Evolutionary conservation across 2,888 invertebrate species (phyloP).

Genomic region (Metellina segmentata): DNA sequence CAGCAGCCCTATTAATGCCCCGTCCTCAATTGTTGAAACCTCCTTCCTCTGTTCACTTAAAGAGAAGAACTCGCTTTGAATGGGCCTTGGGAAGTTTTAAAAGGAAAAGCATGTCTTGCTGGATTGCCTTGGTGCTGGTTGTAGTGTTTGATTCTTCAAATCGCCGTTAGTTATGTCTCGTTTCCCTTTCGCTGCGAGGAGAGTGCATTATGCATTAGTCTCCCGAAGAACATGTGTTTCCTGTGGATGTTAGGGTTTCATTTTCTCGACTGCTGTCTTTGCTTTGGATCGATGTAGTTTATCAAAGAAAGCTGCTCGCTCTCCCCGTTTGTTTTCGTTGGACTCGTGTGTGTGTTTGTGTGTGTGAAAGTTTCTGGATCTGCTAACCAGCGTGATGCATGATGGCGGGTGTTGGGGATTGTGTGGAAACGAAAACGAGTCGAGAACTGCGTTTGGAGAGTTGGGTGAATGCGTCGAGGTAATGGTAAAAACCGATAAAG

Average conservation of each 20-base stretch:
- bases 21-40: constrained; percentile 42
- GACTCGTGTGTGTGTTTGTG: too few relatives aligned
- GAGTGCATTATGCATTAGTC: constrained; percentile 39
- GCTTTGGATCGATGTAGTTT: constrained; percentile 25
- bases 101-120: constrained; percentile 61
- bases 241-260: background rate
- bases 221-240: constrained; percentile 23
- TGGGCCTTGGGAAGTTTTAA: constrained; percentile 32
- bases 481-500: too few relatives aligned
- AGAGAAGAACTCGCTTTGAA: constrained; percentile 6
- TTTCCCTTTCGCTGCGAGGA: constrained; percentile 3
- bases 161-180: constrained; percentile 50
- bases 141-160: constrained; percentile 36
- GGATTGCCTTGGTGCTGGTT: background rate
- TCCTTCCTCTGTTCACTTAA: constrained; percentile 36
- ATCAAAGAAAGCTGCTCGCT: background rate
- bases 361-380: too few relatives aligned
- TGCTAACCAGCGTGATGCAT: too few relatives aligned
- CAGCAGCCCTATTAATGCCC: constrained; percentile 30
- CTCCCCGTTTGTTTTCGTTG: too few relatives aligned
- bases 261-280: constrained; percentile 26
- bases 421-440: too few relatives aligned
- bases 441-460: too few relatives aligned
- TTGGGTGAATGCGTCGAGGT: too few relatives aligned
- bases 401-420: too few relatives aligned